These are phyloP conservation scores for Amniataba percoides DNA, from an alignment of 2,797 vertebrate species.

Conservation along the genomic window DNA sequence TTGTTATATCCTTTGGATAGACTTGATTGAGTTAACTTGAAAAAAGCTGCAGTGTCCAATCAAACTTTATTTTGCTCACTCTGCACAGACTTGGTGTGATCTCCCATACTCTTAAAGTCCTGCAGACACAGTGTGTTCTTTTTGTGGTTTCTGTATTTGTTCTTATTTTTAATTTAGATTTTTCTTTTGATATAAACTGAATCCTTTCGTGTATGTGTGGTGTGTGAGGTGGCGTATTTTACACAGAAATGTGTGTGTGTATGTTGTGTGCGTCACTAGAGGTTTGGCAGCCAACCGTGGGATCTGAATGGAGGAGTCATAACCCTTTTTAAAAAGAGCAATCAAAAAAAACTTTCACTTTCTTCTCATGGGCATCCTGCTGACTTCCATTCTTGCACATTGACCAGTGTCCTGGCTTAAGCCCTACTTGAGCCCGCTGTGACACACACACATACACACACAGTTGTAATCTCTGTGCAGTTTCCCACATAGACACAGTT, in stretches of 20 bases:
- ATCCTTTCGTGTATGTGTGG: slow-evolving; percentile 54
- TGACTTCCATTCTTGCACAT: slow-evolving; percentile 43
- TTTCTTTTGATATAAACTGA: slow-evolving; percentile 73
- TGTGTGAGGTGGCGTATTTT: slow-evolving; percentile 63
- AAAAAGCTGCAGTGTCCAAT: neutral
- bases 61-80: slow-evolving; percentile 18
- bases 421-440: slow-evolving; percentile 48
- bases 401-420: slow-evolving; percentile 60
- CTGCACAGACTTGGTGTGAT: slow-evolving; percentile 20
- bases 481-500: slow-evolving; percentile 34
- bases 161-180: slow-evolving; percentile 63
- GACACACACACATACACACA: slow-evolving; percentile 32
- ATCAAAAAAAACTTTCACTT: slow-evolving; percentile 60
- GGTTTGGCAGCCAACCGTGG: slow-evolving; percentile 81
- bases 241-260: slow-evolving; percentile 53
- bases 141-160: slow-evolving; percentile 55
- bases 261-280: slow-evolving; percentile 82
- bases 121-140: slow-evolving; percentile 42
- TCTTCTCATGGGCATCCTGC: slow-evolving; percentile 61
- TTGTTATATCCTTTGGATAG: neutral
- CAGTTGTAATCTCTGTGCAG: slow-evolving; percentile 21
- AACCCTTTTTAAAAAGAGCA: slow-evolving; percentile 72
- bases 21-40: slow-evolving; percentile 12
- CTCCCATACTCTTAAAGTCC: slow-evolving; percentile 34
- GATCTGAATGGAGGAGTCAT: slow-evolving; percentile 73